phyloP scores from a whole-genome alignment of 23 tunicate species.

The Diplosoma virens region DNA sequence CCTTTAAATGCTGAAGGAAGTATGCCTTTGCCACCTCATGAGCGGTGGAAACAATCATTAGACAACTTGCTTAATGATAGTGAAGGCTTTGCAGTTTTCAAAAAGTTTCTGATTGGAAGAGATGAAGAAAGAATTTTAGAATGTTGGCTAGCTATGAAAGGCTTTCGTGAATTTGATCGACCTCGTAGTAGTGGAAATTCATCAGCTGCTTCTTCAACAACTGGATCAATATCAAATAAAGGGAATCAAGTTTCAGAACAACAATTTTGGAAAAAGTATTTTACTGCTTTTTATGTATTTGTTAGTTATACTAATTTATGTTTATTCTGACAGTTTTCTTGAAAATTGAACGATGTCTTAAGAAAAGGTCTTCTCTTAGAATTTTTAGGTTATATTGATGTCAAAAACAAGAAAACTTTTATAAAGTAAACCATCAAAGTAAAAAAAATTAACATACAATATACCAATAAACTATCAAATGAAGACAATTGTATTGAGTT shows the following conservation, averaged over 20 bases:
- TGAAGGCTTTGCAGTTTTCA: conserved; percentile 64
- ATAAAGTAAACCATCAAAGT: too few species aligned
- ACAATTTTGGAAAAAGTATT: conserved; percentile 1
- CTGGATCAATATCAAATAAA: conserved; percentile 56
- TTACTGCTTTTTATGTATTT: not conserved
- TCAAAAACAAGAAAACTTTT: too few species aligned
- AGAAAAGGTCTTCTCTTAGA: too few species aligned
- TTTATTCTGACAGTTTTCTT: too few species aligned
- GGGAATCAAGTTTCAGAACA: not conserved
- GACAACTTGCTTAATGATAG: conserved; percentile 75
- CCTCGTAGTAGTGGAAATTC: conserved; percentile 58
- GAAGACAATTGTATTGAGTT: too few species aligned
- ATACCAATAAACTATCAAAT: too few species aligned
- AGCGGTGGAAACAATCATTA: conserved; percentile 73
- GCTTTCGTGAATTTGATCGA: conserved; percentile 81
- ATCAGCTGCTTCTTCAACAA: conserved; percentile 88
- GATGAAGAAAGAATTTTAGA: conserved; percentile 51
- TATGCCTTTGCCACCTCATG: conserved; percentile 65
- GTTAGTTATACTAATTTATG: not conserved
- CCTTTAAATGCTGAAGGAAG: conserved; percentile 91
- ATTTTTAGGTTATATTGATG: too few species aligned
- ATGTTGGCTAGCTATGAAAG: conserved; percentile 89
- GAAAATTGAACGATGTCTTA: too few species aligned
- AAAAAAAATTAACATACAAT: too few species aligned
- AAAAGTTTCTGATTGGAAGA: conserved; percentile 24